Evolutionary conservation across 2,888 invertebrate genomes (phyloP), one percentile per base, ranked within the genome.

Genomic region (Amorpha juglandis): DNA sequence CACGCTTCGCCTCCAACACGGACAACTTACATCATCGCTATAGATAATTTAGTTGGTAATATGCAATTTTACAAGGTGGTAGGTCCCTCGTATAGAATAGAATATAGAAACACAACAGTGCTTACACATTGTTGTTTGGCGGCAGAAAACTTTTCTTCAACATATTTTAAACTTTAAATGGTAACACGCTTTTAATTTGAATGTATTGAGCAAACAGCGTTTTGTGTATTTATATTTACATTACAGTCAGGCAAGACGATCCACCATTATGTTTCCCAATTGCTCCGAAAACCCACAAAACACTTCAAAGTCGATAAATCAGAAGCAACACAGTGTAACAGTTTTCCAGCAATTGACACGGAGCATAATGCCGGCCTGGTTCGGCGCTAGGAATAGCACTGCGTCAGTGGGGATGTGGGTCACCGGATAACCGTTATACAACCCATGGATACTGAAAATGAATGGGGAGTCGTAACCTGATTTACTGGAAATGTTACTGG

Each of bases 371-470:
- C 50, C 63, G 67, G 63, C 69, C 70, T 66, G 70, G 62, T 65
- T 70, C 50, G 58, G 67, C 47, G 63, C 67, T 69, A 33, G 64
- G 68, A 72, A 72, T 72, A 72, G 70, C 67, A 53, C 52, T 27
- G 47, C 51, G 48, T 62, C 62, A 53, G 35, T 53, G 47, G n/a
- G 1, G 45, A 66, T 66, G 14, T 66, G 21, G 66, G 66, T 66
- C 63, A 53, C 9, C 52, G 52, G 42, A 58, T 42, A 19, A 58
- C 55, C 16, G 16, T 58, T 58, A 38, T 58, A 58, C 35, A 35
- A 58, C 58, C 45, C 12, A 58, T 42, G 27, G n/a, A 33, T 33
- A 38, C 55, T 38, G 38, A 52, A 52, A 58, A 58, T 42, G 58
- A 58, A 58, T 42, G 38, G 38, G 27, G 16, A 51, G 50, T n/a